These are phyloP conservation scores for Tetragnatha montana DNA, from an alignment of 2,888 invertebrate species.

Conservation along the genomic window DNA sequence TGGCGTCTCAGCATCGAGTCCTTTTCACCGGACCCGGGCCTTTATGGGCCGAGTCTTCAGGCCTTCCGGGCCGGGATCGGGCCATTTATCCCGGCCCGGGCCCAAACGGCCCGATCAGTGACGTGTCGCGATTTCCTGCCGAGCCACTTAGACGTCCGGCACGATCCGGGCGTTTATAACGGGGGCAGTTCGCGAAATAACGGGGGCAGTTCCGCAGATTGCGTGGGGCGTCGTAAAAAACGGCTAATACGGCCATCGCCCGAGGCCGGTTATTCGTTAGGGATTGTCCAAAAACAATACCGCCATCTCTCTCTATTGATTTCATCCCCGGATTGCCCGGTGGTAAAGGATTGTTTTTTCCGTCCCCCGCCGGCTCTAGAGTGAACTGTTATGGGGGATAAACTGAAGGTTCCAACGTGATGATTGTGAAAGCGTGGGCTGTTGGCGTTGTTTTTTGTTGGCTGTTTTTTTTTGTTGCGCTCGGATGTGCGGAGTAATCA, in stretches of 20 bases:
- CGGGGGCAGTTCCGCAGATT: background rate
- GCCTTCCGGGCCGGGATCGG: background rate
- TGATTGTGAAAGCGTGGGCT: conserved; percentile 32
- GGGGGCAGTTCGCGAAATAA: conserved; percentile 24
- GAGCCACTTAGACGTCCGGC: conserved; percentile 33
- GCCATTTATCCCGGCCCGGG: conserved; percentile 21
- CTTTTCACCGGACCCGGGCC: no score
- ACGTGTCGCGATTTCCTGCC: conserved; percentile 39
- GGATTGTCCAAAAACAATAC: conserved; percentile 22
- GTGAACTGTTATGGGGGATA: conserved; percentile 46
- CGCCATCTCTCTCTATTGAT: conserved; percentile 44
- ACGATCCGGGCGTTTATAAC: conserved; percentile 53
- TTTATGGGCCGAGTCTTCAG: no score
- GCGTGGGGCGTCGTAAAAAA: conserved; percentile 46
- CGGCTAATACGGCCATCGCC: conserved; percentile 43
- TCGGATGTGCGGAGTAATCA: conserved; percentile 25
- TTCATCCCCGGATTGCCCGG: conserved; percentile 33
- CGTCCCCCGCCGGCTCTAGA: background rate
- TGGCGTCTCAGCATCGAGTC: conserved; percentile 3
- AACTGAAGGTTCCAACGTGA: conserved; percentile 47
- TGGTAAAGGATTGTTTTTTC: background rate
- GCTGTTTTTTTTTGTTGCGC: background rate
- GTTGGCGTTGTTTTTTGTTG: conserved; percentile 2
- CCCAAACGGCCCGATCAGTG: background rate
- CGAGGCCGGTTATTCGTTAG: conserved; percentile 39